Evolutionary conservation across 2,888 invertebrate species (phyloP).

Genomic region (Dioctria linearis): DNA sequence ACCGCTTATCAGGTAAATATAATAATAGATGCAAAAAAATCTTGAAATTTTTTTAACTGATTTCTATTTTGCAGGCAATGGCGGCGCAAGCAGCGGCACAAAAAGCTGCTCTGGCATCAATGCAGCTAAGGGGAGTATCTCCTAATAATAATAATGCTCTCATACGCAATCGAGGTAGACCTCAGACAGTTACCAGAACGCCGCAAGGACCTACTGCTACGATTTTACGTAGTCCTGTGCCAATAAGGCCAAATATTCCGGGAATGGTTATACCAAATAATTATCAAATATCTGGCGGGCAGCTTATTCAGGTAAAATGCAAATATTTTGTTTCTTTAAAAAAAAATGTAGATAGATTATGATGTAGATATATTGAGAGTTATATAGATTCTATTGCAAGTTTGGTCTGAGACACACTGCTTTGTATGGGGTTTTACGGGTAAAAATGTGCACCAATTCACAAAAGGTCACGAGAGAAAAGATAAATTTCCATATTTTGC

Average conservation of each 20-base stretch:
- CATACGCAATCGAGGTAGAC: constrained; percentile 65
- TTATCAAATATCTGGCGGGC: constrained; percentile 68
- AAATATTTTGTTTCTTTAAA: not conserved
- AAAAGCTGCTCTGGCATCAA: constrained; percentile 69
- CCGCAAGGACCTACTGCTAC: constrained; percentile 62
- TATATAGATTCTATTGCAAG: too few relatives aligned
- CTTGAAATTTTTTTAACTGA: not conserved
- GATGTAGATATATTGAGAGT: too few relatives aligned
- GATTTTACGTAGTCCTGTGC: constrained; percentile 51
- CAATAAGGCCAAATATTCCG: constrained; percentile 63
- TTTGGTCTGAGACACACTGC: too few relatives aligned
- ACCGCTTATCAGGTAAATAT: constrained; percentile 70
- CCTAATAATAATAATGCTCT: constrained; percentile 60
- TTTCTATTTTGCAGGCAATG: constrained; percentile 66
- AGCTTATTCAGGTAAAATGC: constrained; percentile 67
- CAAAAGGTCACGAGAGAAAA: too few relatives aligned
- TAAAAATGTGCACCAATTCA: too few relatives aligned
- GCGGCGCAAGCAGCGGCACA: constrained; percentile 71
- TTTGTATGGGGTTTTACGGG: too few relatives aligned
- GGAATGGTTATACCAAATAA: constrained; percentile 69
- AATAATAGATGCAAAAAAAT: not conserved
- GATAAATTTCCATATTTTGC: too few relatives aligned
- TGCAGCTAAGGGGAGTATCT: constrained; percentile 61
- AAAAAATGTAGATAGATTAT: constrained; percentile 9
- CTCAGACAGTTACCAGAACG: constrained; percentile 64